These are phyloP conservation scores for Ovis aries DNA, from an alignment of 2,113 vertebrate genomes.

Conservation along the genomic window DNA sequence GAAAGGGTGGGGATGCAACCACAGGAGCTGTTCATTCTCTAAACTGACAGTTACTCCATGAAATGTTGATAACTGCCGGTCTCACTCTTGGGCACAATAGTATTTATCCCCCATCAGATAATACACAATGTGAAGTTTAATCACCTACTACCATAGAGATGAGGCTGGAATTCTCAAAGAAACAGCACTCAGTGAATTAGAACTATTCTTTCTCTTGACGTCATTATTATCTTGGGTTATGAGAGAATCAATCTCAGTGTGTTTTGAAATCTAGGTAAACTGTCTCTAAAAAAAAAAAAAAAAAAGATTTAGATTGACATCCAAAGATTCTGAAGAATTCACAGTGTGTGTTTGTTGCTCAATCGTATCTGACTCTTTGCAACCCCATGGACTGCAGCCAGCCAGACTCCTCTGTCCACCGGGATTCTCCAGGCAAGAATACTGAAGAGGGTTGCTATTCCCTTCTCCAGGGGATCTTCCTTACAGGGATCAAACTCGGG, in stretches of 20 bases:
- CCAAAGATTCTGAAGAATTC: neutral
- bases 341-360: neutral
- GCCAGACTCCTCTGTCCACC: neutral
- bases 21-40: neutral
- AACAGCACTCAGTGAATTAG: neutral
- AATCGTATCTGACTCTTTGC: neutral
- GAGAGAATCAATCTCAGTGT: neutral
- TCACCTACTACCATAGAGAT: neutral
- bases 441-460: neutral
- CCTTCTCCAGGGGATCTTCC: neutral
- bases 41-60: neutral
- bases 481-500: neutral
- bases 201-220: neutral
- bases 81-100: neutral
- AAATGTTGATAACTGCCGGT: neutral
- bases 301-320: neutral
- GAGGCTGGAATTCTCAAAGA: neutral
- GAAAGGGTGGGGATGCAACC: neutral
- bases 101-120: neutral
- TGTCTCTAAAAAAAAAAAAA: neutral
- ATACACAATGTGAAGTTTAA: neutral
- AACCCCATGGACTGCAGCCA: neutral
- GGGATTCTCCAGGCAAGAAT: neutral
- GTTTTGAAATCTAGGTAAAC: neutral
- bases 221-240: neutral